These are phyloP conservation scores for Microvelia longipes DNA, from an alignment of 1,140 invertebrate genomes.

Conservation along the genomic window DNA sequence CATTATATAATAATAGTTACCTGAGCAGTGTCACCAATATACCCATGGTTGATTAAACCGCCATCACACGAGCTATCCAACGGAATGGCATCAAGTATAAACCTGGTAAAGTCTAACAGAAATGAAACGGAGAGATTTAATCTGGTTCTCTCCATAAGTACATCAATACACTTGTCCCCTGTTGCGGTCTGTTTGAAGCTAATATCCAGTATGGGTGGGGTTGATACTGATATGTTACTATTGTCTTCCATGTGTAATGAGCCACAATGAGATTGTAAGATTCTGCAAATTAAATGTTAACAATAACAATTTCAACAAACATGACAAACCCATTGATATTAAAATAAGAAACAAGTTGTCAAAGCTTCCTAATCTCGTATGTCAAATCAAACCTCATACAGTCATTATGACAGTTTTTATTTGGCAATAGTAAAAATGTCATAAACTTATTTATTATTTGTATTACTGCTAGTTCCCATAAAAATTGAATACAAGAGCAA, in stretches of 20 bases:
- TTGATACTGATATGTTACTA: slow-evolving; percentile 44
- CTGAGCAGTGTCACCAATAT: slow-evolving; percentile 35
- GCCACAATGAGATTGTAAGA: slow-evolving; percentile 50
- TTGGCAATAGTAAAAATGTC: no score
- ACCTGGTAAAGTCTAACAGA: slow-evolving; percentile 45
- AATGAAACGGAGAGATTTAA: slow-evolving; percentile 59
- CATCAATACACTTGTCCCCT: slow-evolving; percentile 45
- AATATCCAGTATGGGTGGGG: slow-evolving; percentile 48
- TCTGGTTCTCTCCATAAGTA: slow-evolving; percentile 51
- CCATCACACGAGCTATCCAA: slow-evolving; percentile 37
- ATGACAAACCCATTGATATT: no score
- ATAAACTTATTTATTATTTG: no score
- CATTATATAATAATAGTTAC: background rate
- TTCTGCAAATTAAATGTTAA: slow-evolving; percentile 37
- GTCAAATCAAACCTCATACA: no score
- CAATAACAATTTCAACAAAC: slow-evolving; percentile 6
- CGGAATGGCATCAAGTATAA: slow-evolving; percentile 49
- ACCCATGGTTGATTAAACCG: slow-evolving; percentile 50
- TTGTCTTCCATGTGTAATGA: slow-evolving; percentile 30
- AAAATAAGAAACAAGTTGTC: no score
- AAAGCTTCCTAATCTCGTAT: no score
- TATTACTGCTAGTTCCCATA: no score
- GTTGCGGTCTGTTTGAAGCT: slow-evolving; percentile 44
- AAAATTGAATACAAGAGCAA: no score
- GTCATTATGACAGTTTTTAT: no score